Evolutionary conservation across 1,140 invertebrate species (phyloP).

Genomic region (Rhagoletis pomonella): DNA sequence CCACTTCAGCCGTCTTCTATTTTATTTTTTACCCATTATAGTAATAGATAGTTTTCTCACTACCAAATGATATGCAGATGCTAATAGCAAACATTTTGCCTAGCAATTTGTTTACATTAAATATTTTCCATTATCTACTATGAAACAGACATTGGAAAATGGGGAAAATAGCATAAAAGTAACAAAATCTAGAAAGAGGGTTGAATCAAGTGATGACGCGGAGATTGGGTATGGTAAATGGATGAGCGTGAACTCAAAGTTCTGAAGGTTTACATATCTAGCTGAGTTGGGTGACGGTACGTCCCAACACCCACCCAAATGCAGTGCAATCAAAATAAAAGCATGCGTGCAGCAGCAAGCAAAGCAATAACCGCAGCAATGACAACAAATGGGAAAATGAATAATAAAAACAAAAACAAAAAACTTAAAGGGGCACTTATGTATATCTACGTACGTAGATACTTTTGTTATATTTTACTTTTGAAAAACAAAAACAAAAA

Average conservation of each 20-base stretch:
- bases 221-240: not conserved
- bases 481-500: no score
- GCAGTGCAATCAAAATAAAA: constrained; percentile 51
- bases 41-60: constrained; percentile 40
- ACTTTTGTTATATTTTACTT: no score
- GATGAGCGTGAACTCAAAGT: constrained; percentile 7
- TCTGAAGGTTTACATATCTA: not conserved
- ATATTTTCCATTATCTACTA: constrained; percentile 43
- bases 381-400: constrained; percentile 46
- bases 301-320: constrained; percentile 9
- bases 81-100: constrained; percentile 41
- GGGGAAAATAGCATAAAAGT: constrained; percentile 16
- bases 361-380: not conserved
- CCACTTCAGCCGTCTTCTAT: not conserved
- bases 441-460: not conserved
- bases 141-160: constrained; percentile 14
- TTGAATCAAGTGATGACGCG: not conserved
- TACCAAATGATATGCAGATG: constrained; percentile 49
- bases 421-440: not conserved
- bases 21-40: not conserved
- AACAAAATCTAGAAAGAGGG: not conserved
- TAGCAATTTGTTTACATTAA: constrained; percentile 51
- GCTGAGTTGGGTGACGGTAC: not conserved
- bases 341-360: constrained; percentile 36
- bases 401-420: constrained; percentile 37